phyloP scores from a whole-genome alignment of 2,888 invertebrate species.

The Chydorus sphaericus region DNA sequence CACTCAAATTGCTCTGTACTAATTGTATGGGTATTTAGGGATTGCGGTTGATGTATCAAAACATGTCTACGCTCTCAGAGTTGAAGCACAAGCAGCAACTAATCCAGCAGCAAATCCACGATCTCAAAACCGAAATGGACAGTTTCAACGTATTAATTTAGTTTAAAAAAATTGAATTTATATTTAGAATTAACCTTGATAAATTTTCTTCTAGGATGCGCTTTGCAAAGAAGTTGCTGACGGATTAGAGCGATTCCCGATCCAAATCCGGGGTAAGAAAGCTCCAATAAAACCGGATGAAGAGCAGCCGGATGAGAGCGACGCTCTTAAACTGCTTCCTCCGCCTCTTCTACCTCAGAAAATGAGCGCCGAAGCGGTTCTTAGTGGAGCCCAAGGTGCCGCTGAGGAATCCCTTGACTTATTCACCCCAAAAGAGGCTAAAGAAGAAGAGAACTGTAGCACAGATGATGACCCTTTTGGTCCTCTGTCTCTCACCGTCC shows the following conservation, averaged over 20 bases:
- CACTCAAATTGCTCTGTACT: neutral
- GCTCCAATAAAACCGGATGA: slow-evolving; percentile 44
- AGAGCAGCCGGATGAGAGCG: slow-evolving; percentile 32
- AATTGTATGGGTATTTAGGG: slow-evolving; percentile 36
- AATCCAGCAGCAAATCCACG: slow-evolving; percentile 46
- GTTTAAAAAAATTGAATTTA: neutral
- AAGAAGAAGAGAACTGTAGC: neutral
- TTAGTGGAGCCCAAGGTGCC: neutral
- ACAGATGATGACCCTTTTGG: neutral
- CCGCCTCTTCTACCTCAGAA: slow-evolving; percentile 39
- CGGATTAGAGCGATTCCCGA: slow-evolving; percentile 56
- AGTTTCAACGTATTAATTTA: slow-evolving; percentile 43
- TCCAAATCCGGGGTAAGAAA: slow-evolving; percentile 48
- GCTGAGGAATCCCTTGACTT: neutral
- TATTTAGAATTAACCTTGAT: neutral
- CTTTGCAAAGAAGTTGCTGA: slow-evolving; percentile 54
- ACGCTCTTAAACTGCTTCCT: slow-evolving; percentile 28
- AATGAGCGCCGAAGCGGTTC: slow-evolving; percentile 4
- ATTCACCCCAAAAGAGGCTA: neutral
- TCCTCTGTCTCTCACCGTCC: slow-evolving; percentile 11
- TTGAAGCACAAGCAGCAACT: slow-evolving; percentile 47
- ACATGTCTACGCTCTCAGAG: slow-evolving; percentile 49
- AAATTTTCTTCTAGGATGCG: slow-evolving; percentile 38
- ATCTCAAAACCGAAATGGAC: slow-evolving; percentile 50
- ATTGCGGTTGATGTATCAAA: slow-evolving; percentile 67